phyloP scores from a whole-genome alignment of 2,113 vertebrate genomes.

The Pungitius pungitius region DNA sequence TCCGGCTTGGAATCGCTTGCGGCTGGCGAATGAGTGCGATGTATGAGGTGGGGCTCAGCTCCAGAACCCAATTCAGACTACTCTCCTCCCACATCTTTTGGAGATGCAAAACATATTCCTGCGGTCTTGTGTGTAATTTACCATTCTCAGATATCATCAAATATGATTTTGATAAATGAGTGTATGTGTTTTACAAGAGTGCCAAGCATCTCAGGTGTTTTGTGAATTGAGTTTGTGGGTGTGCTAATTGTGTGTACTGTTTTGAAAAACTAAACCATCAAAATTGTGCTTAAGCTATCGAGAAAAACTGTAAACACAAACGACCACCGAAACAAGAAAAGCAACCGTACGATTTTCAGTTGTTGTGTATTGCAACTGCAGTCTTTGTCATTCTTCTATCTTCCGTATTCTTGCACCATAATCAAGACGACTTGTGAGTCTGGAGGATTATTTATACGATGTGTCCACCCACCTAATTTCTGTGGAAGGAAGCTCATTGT shows the following conservation, averaged over 20 bases:
- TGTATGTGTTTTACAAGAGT: too few relatives aligned
- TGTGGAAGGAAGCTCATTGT: slow-evolving; percentile 72
- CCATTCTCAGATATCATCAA: too few relatives aligned
- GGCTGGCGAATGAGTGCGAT: slow-evolving; percentile 84
- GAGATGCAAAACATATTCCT: too few relatives aligned
- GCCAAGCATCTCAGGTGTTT: too few relatives aligned
- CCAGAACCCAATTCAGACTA: slow-evolving; percentile 80
- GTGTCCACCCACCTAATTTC: accelerated
- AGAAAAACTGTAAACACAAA: too few relatives aligned
- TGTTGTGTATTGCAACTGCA: accelerated
- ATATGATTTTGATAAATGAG: too few relatives aligned
- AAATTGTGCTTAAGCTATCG: too few relatives aligned
- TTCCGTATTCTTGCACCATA: neutral
- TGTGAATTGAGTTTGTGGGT: too few relatives aligned
- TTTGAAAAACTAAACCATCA: too few relatives aligned
- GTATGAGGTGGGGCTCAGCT: slow-evolving; percentile 82
- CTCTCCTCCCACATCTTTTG: slow-evolving; percentile 67
- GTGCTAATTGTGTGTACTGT: too few relatives aligned
- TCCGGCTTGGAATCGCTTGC: slow-evolving; percentile 82
- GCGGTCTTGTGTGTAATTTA: too few relatives aligned
- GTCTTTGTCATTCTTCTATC: accelerated
- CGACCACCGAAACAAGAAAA: accelerated
- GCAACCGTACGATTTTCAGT: accelerated
- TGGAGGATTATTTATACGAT: accelerated
- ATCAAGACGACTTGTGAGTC: accelerated